phyloP scores from a whole-genome alignment of 2,888 invertebrate species.

The Anthophora plumipes region DNA sequence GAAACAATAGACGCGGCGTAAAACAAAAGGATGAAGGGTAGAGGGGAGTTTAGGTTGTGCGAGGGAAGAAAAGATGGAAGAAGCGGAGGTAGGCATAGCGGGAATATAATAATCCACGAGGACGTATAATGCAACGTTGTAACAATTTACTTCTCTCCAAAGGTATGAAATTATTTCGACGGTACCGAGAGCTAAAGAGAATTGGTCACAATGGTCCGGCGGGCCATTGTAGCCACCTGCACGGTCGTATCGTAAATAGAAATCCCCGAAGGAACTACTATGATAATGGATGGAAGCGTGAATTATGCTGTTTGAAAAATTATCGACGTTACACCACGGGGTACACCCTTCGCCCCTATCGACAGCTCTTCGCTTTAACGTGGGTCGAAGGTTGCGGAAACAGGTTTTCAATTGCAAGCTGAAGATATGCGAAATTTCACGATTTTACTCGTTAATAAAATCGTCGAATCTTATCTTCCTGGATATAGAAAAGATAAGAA shows the following conservation, averaged over 20 bases:
- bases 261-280: conserved; percentile 46
- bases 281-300: conserved; percentile 56
- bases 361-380: background rate
- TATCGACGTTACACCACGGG: conserved; percentile 15
- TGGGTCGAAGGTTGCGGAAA: background rate
- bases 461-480: too few species aligned
- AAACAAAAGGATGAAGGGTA: conserved; percentile 47
- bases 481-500: too few species aligned
- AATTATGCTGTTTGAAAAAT: conserved; percentile 50
- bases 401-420: background rate
- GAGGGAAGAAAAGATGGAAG: conserved; percentile 29
- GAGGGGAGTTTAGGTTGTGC: conserved; percentile 9
- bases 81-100: conserved; percentile 28
- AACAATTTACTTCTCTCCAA: conserved; percentile 60
- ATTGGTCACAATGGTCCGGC: conserved; percentile 57
- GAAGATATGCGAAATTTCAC: too few species aligned
- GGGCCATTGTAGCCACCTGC: conserved; percentile 43
- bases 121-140: conserved; percentile 62
- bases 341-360: background rate
- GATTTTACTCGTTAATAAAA: too few species aligned
- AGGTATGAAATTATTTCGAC: conserved; percentile 57
- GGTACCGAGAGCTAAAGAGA: conserved; percentile 52
- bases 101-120: conserved; percentile 63
- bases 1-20: conserved; percentile 47
- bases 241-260: conserved; percentile 52